phyloP scores from a whole-genome alignment of 2,113 vertebrate genomes.

The Mustela lutreola region DNA sequence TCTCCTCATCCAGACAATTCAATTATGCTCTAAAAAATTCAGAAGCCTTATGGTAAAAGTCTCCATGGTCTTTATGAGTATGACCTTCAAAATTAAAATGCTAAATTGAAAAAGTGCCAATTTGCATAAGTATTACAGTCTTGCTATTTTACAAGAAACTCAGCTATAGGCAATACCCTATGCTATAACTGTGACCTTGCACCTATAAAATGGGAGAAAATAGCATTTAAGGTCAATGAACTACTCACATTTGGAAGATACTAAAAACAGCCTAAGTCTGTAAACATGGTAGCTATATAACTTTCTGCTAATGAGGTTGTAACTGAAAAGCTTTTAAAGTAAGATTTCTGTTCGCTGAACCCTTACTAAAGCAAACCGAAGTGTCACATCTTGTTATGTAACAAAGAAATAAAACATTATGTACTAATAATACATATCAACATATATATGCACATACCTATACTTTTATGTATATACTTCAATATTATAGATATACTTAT shows the following conservation, averaged over 20 bases:
- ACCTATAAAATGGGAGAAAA: conserved; percentile 50
- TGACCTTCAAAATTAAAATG: conserved; percentile 68
- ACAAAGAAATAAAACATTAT: conserved; percentile 40
- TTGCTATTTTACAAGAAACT: conserved; percentile 67
- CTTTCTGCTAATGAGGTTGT: not conserved
- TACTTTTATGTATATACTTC: conserved; percentile 21
- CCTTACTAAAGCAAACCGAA: not conserved
- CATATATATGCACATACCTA: not conserved
- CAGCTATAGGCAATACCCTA: not conserved
- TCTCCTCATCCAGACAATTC: not conserved
- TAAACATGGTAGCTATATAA: conserved; percentile 39
- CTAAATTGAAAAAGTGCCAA: conserved; percentile 52
- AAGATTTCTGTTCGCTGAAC: not conserved
- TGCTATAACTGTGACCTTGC: conserved; percentile 15
- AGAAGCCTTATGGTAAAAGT: conserved; percentile 40
- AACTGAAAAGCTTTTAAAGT: conserved; percentile 53
- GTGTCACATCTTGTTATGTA: not conserved
- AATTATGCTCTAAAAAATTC: conserved; percentile 51
- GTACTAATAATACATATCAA: not conserved
- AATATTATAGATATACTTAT: not conserved
- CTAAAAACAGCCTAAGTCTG: conserved; percentile 32
- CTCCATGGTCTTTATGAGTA: not conserved
- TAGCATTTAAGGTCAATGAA: conserved; percentile 31
- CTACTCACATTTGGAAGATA: conserved; percentile 46
- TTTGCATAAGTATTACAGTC: conserved; percentile 70